Conservation (phyloP, 1,140 invertebrate species). For the Tribolium castaneum region DNA sequence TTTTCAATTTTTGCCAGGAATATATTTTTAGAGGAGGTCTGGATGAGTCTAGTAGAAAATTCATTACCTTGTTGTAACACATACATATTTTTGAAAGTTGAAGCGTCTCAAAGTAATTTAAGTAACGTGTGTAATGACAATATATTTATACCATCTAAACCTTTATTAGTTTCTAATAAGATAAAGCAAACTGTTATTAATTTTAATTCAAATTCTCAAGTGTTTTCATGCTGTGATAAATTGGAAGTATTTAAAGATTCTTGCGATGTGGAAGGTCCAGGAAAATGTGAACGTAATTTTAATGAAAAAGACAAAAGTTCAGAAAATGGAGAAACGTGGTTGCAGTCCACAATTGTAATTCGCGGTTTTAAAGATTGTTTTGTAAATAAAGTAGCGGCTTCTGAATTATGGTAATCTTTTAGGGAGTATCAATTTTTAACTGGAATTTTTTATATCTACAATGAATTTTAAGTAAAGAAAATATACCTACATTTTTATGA, state of each 20-base stretch:
- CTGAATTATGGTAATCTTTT: slow-evolving; percentile 51
- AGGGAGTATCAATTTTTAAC: background rate
- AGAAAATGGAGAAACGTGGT: slow-evolving; percentile 41
- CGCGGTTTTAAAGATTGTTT: slow-evolving; percentile 56
- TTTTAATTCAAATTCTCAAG: slow-evolving; percentile 39
- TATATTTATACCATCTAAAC: slow-evolving; percentile 46
- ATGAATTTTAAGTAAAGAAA: background rate
- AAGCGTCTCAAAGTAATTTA: background rate
- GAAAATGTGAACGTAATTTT: slow-evolving; percentile 12
- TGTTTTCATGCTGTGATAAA: slow-evolving; percentile 50
- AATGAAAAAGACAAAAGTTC: slow-evolving; percentile 14
- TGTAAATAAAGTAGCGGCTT: slow-evolving; percentile 53
- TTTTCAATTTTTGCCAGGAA: slow-evolving; percentile 40
- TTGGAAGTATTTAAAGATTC: slow-evolving; percentile 49
- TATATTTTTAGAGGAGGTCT: slow-evolving; percentile 50
- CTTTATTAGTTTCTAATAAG: slow-evolving; percentile 37
- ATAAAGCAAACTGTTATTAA: slow-evolving; percentile 48
- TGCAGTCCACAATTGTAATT: slow-evolving; percentile 45
- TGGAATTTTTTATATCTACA: background rate
- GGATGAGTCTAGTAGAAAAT: slow-evolving; percentile 48
- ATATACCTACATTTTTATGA: background rate
- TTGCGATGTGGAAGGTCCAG: background rate
- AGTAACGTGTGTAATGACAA: background rate
- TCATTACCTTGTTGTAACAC: slow-evolving; percentile 49
- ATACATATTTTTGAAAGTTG: slow-evolving; percentile 52